Conservation (phyloP, 2,888 invertebrate genomes). For the Chymomyza procnemis region DNA sequence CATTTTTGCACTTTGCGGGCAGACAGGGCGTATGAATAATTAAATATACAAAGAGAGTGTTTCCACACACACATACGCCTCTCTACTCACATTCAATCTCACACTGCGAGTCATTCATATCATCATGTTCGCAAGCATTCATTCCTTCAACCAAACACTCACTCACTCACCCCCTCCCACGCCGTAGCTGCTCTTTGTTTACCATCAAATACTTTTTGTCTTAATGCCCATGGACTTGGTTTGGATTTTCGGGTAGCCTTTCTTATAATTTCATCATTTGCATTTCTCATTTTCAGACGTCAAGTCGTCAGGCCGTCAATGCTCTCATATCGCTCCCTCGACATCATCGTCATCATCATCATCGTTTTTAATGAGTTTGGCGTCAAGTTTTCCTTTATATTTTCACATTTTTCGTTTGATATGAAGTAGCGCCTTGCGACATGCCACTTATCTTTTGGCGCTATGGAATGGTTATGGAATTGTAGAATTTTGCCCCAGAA, state of each 20-base stretch:
- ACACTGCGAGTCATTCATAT: conserved; percentile 1
- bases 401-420: not conserved
- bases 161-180: conserved; percentile 30
- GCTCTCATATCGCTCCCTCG: conserved; percentile 1
- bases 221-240: conserved; percentile 51
- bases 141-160: conserved; percentile 11
- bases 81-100: not conserved
- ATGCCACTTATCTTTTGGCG: not conserved
- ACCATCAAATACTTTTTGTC: conserved; percentile 57
- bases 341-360: not conserved
- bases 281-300: conserved; percentile 56
- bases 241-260: conserved; percentile 35
- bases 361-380: conserved; percentile 16
- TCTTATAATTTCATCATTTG: conserved; percentile 60
- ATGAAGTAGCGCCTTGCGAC: not conserved
- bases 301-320: not conserved
- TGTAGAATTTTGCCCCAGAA: too few relatives aligned
- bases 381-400: not conserved
- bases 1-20: conserved; percentile 57
- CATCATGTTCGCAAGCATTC: not conserved
- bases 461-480: too few relatives aligned
- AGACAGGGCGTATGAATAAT: conserved; percentile 69
- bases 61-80: not conserved
- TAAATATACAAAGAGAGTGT: conserved; percentile 47
- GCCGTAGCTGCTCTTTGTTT: conserved; percentile 62